Evolutionary conservation across 2,888 invertebrate genomes (phyloP).

Genomic region (Entomobrya multifasciata): DNA sequence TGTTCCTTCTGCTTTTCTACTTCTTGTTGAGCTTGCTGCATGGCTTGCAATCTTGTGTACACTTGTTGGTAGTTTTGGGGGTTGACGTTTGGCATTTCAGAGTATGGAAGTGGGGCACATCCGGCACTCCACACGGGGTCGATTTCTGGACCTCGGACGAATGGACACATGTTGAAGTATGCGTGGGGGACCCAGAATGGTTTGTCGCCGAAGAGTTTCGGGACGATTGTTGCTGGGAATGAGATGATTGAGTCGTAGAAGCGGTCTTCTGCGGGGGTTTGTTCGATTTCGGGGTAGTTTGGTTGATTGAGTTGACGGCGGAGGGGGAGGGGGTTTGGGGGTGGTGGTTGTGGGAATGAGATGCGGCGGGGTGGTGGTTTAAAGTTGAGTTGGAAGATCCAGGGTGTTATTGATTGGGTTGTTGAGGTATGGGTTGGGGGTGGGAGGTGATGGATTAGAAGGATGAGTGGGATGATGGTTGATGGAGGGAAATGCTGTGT

Average conservation of each 20-base stretch:
- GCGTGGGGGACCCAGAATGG: constrained; percentile 45
- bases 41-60: not conserved
- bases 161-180: constrained; percentile 34
- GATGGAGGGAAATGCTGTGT: too few species aligned
- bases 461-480: too few species aligned
- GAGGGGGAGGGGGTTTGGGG: too few species aligned
- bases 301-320: too few species aligned
- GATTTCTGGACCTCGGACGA: constrained; percentile 5
- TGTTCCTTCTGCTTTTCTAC: not conserved
- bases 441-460: too few species aligned
- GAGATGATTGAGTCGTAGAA: not conserved
- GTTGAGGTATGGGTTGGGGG: too few species aligned
- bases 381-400: too few species aligned
- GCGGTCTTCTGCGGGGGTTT: constrained; percentile 16
- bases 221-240: not conserved
- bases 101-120: not conserved
- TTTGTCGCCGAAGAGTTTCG: not conserved
- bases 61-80: not conserved
- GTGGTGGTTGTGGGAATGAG: too few species aligned
- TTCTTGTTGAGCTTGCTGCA: not conserved
- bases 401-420: too few species aligned
- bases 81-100: not conserved
- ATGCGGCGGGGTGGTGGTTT: too few species aligned
- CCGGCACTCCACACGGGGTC: constrained; percentile 36
- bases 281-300: not conserved